A percentile compares a stretch with the other conserved stretches of the same genome.
These are phyloP conservation scores for Trachymyrmex septentrionalis DNA, from an alignment of 1,140 invertebrate species.

Conservation along the genomic window DNA sequence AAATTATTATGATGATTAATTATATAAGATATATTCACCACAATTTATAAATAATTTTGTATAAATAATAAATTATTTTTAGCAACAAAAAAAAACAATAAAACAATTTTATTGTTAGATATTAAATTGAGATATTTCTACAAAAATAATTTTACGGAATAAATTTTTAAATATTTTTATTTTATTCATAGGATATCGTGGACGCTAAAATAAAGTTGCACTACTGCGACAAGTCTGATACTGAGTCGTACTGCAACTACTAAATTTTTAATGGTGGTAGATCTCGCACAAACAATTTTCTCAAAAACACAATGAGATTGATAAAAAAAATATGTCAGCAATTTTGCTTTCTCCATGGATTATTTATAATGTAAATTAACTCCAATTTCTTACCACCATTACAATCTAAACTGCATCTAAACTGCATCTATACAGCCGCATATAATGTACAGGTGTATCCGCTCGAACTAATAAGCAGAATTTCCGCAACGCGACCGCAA, in stretches of 20 bases:
- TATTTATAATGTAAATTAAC: conserved; percentile 3
- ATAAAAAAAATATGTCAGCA: neutral
- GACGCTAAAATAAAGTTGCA: neutral
- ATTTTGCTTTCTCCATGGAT: neutral
- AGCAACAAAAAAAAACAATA: neutral
- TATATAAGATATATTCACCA: neutral
- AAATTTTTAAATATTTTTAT: neutral
- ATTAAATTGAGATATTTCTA: neutral
- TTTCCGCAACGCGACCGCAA: conserved; percentile 36
- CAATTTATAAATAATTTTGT: conserved; percentile 24
- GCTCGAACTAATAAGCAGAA: conserved; percentile 76
- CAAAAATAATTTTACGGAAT: neutral
- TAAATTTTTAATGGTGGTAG: conserved; percentile 42
- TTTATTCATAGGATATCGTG: neutral
- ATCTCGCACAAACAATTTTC: conserved; percentile 22
- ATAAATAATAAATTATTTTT: conserved; percentile 20
- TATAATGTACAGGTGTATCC: conserved; percentile 68
- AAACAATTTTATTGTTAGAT: neutral
- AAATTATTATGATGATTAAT: neutral
- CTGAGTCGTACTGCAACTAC: conserved; percentile 24
- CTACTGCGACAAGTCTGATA: conserved; percentile 28
- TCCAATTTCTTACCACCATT: conserved; percentile 69
- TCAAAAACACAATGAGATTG: neutral
- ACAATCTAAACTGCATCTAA: conserved; percentile 54
- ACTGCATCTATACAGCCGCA: conserved; percentile 54